phyloP scores from a whole-genome alignment of 2,113 vertebrate species.

The Numida meleagris region DNA sequence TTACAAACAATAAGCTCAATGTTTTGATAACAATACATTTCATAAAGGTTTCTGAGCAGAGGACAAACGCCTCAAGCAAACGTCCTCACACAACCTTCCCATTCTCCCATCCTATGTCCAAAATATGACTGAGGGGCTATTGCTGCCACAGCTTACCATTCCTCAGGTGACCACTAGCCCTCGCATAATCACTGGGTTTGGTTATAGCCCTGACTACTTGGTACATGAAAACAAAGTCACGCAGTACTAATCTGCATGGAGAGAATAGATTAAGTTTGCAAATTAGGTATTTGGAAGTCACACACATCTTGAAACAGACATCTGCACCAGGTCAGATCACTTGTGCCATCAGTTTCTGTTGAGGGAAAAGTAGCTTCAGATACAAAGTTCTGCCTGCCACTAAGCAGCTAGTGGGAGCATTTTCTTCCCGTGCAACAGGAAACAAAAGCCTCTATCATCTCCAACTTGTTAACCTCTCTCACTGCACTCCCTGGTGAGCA shows the following conservation, averaged over 20 bases:
- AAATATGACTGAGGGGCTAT: background rate
- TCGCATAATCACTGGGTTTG: background rate
- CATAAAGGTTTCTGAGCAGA: background rate
- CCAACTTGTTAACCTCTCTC: background rate
- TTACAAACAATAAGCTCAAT: background rate
- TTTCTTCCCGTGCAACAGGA: background rate
- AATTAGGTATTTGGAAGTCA: background rate
- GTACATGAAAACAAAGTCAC: background rate
- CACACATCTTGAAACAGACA: fast-evolving
- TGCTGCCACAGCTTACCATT: background rate
- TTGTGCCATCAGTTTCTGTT: background rate
- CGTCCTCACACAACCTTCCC: background rate
- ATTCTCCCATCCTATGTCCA: background rate
- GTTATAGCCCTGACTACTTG: background rate
- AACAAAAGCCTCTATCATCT: background rate
- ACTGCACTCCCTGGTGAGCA: background rate
- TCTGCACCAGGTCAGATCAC: background rate
- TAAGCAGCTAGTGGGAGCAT: background rate
- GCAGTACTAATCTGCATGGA: background rate
- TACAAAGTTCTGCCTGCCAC: background rate
- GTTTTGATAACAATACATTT: background rate
- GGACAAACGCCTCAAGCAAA: background rate
- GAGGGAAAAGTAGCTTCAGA: background rate
- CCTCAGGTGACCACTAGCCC: background rate
- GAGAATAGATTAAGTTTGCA: background rate